Evolutionary conservation across 2,797 vertebrate genomes (phyloP).

Genomic region (Megalops cyprinoides): DNA sequence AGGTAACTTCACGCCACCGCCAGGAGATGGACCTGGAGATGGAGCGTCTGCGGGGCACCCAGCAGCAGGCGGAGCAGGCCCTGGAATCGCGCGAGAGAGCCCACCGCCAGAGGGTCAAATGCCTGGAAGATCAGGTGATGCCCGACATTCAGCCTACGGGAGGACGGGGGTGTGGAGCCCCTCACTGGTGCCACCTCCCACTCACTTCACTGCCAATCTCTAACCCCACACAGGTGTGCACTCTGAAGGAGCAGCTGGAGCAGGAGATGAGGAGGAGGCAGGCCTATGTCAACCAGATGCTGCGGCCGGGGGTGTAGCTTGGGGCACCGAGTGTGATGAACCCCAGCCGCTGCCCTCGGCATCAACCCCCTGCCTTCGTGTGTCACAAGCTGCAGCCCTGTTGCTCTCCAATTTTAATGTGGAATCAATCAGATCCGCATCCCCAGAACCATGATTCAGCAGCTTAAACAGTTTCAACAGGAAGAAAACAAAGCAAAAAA

Average conservation of each 20-base stretch:
- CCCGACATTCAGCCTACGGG: background rate
- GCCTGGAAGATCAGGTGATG: conserved; percentile 76
- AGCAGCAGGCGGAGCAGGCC: conserved; percentile 67
- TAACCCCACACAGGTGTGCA: conserved; percentile 65
- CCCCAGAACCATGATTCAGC: background rate
- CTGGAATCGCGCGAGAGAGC: conserved; percentile 68
- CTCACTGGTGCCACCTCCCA: background rate
- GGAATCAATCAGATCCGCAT: background rate
- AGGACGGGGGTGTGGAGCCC: background rate
- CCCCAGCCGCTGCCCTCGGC: conserved; percentile 48
- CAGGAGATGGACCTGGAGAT: conserved; percentile 71
- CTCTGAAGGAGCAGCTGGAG: conserved; percentile 76
- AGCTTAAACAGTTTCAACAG: background rate
- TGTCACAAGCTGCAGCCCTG: conserved; percentile 42
- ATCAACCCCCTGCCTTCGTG: conserved; percentile 48
- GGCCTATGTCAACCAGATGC: conserved; percentile 64
- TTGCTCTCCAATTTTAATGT: conserved; percentile 26
- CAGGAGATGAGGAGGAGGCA: conserved; percentile 66
- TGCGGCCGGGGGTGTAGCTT: conserved; percentile 57
- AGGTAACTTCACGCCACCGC: conserved; percentile 70
- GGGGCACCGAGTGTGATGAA: conserved; percentile 28
- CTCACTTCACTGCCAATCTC: background rate
- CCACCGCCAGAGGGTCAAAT: conserved; percentile 67
- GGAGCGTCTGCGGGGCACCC: conserved; percentile 58
- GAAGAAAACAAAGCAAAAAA: background rate